Base-by-base conservation (phyloP, 35 echinoderm and acorn worm species). In the Lytechinus variegatus region DNA sequence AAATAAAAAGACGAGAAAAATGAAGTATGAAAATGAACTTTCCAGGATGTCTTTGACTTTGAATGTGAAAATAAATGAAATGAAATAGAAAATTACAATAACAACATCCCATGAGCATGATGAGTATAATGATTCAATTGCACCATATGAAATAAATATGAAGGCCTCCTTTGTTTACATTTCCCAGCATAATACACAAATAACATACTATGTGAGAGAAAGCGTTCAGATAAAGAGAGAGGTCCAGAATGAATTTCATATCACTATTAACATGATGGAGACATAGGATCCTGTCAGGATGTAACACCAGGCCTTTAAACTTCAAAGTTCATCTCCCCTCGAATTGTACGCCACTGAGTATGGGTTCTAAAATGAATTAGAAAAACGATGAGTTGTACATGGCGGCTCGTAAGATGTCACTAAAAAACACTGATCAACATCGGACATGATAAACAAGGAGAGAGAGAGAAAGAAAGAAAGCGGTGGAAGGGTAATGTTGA, bases 311-410 rank as follows among this genome's bases (percentile, higher is more conserved):
- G 88, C 88, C 88, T 90, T 90, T 90, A 90, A 44, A 90, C 27
- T 6, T 3, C 88, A 90, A 90, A 90, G 88, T 90, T 90, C 88
- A 54, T 27, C 88, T 90, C 24, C 12, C 88, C 88, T 27, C 28
- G 33, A 44, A 44, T 79, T 54, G 88, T 44, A 21, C 88, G 52
- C 52, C 88, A 13, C 88, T 5, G 66, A 7, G 66, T 79, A 90
- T 90, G 88, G 9, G 88, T 52, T 90, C 88, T 54, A 90, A 90
- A 90, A 90, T 90, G 88, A 90, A 90, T 90, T 90, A 90, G 88
- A 44, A 90, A 90, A 90, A 90, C 88, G 88, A 54, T 90, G 88
- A 90, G 27, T 90, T 90, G 29, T 90, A 90, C 28, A 54, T 90
- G 88, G 28, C 88, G 88, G 88, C 52, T 44, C 52, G 88, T 90